Percentiles rank a stretch among this genome's conserved stretches.
phyloP scores from a whole-genome alignment of 2,888 invertebrate genomes.

The Conistra vaccinii region DNA sequence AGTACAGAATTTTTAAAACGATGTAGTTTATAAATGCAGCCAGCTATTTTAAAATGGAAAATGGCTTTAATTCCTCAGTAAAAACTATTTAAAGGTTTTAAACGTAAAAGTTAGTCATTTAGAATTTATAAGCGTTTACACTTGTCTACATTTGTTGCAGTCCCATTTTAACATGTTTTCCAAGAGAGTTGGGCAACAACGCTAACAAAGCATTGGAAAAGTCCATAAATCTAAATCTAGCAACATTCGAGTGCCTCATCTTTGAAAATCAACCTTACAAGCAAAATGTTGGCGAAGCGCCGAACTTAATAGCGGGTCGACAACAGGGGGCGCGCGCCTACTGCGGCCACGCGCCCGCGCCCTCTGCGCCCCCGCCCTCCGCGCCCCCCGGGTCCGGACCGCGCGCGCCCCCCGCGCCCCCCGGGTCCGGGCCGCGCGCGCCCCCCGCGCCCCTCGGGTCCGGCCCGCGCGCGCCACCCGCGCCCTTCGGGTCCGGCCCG shows the following conservation, averaged over 20 bases:
- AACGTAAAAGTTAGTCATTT: not conserved
- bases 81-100: too few relatives aligned
- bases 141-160: not conserved
- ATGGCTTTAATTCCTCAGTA: not conserved
- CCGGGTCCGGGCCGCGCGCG: conserved; percentile 44
- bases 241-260: conserved; percentile 41
- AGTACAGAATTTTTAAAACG: not conserved
- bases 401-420: conserved; percentile 46
- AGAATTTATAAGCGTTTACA: not conserved
- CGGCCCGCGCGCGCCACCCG: conserved; percentile 61
- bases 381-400: conserved; percentile 47
- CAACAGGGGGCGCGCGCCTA: conserved; percentile 62
- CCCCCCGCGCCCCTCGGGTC: conserved; percentile 39
- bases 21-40: not conserved
- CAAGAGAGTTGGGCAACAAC: not conserved
- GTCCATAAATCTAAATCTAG: not conserved
- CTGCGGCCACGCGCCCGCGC: conserved; percentile 54
- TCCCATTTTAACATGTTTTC: not conserved
- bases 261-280: conserved; percentile 35
- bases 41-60: not conserved
- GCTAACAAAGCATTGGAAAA: not conserved
- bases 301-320: conserved; percentile 88
- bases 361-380: conserved; percentile 36
- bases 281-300: conserved; percentile 81
- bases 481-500: conserved; percentile 52